Base-by-base conservation (phyloP, 2,797 vertebrate genomes). In the Poliocrania exsul region DNA sequence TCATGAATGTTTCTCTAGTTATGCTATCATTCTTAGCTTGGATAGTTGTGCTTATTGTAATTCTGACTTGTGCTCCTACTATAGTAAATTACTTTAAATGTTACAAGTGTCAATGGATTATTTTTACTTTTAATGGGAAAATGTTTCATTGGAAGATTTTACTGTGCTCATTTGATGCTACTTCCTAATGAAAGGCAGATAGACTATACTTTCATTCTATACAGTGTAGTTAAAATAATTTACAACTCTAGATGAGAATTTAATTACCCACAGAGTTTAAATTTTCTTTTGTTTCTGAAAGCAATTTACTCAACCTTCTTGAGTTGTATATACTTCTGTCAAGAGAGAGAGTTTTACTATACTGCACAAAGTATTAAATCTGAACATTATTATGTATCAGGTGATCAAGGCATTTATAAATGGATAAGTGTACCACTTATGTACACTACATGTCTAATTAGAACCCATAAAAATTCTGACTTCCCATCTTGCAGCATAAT, bases 261-360 rank as follows among this genome's bases (percentile, higher is more conserved):
- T 90, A 83, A 92, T 92, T 86, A 90, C 7, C 24, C 18, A 2
- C 13, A 72, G 66, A 64, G 16, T 60, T 86, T 67, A 78, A 87
- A 57, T 86, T 82, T 66, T 77, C 31, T 67, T 70, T 91, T 93
- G 31, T 82, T 91, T 87, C 89, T 64, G 44, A 42, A 73, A 87
- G 49, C 42, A 92, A 91, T 70, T 91, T 88, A 71, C 13, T 72
- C 60, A 67, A 58, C 6, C 33, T 35, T 74, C 72, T 82, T 74
- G 84, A 86, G 26, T 17, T 58, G 11, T n/a, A 56, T 67, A 51
- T 91, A 73, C 29, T 79, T 79, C 23, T 28, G 49, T 18, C 21
- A 40, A 85, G 56, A 67, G 24, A 82, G 21, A 5, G 14, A 75
- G 16, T 61, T 92, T 54, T 78, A 65, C 86, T n/a, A 33, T 57